These are phyloP conservation scores for Drosophila paracracens DNA, from an alignment of 2,888 invertebrate genomes.

Conservation along the genomic window DNA sequence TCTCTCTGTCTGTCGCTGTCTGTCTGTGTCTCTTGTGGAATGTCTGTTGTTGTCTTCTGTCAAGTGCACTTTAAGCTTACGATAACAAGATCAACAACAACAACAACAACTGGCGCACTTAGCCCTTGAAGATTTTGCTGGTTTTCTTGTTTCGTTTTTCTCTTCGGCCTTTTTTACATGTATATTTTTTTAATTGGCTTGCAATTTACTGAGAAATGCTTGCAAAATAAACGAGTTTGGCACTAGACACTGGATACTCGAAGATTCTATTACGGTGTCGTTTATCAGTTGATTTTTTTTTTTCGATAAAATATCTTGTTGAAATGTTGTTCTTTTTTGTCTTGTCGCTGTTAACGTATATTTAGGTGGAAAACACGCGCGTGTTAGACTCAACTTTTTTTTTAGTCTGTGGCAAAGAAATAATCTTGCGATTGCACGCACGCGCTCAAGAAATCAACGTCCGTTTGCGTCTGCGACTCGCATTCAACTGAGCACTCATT, in stretches of 20 bases:
- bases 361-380: conserved; percentile 19
- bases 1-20: no score
- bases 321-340: conserved; percentile 17
- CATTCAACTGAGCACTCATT: conserved; percentile 65
- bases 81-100: conserved; percentile 45
- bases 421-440: conserved; percentile 50
- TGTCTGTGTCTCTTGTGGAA: conserved; percentile 6
- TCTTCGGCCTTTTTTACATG: conserved; percentile 19
- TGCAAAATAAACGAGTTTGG: conserved; percentile 51
- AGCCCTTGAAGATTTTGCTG: conserved; percentile 42
- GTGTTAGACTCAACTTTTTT: conserved; percentile 23
- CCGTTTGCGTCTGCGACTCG: conserved; percentile 67
- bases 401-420: conserved; percentile 8
- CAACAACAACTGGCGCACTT: conserved; percentile 40
- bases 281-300: conserved; percentile 45
- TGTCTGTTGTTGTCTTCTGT: conserved; percentile 30
- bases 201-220: conserved; percentile 43
- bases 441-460: conserved; percentile 60
- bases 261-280: conserved; percentile 30
- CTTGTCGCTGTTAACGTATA: conserved; percentile 5
- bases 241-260: conserved; percentile 29
- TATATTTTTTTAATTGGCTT: conserved; percentile 47
- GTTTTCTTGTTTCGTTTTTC: conserved; percentile 18
- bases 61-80: conserved; percentile 35
- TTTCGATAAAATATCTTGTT: conserved; percentile 51